Percentiles rank a stretch among this genome's conserved stretches.
These are phyloP conservation scores for Heliconius himera DNA, from an alignment of 1,140 invertebrate genomes.

Conservation along the genomic window DNA sequence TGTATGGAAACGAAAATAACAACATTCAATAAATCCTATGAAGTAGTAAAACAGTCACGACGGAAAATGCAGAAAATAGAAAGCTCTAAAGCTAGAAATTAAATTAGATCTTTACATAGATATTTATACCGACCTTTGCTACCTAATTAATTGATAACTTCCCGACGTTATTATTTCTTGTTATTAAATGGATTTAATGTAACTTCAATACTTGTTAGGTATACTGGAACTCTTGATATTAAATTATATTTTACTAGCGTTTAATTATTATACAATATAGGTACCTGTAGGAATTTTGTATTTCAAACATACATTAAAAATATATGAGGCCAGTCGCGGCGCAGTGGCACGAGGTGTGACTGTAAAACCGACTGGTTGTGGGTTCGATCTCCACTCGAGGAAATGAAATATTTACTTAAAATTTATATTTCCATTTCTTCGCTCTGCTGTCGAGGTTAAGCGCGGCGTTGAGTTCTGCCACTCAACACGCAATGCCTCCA, in stretches of 20 bases:
- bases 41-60: not conserved
- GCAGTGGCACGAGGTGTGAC: too few species aligned
- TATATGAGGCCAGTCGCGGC: too few species aligned
- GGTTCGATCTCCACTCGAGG: too few species aligned
- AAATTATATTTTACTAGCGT: not conserved
- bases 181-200: not conserved
- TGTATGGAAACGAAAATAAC: too few species aligned
- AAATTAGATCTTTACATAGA: slow-evolving; percentile 8
- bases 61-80: slow-evolving; percentile 6
- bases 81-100: slow-evolving; percentile 2
- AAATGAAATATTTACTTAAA: too few species aligned
- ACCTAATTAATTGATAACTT: slow-evolving; percentile 12
- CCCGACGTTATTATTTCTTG: not conserved
- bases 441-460: too few species aligned
- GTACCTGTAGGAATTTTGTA: too few species aligned
- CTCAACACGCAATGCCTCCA: too few species aligned
- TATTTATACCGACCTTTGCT: slow-evolving; percentile 12
- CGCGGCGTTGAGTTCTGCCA: too few species aligned
- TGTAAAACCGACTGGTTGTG: too few species aligned
- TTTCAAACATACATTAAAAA: too few species aligned
- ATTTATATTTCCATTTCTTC: too few species aligned
- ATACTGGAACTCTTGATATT: not conserved
- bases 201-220: not conserved
- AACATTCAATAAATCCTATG: not conserved
- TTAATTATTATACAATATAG: not conserved